Evolutionary conservation across 2,888 invertebrate genomes (phyloP).

Genomic region (Drosophila yooni): DNA sequence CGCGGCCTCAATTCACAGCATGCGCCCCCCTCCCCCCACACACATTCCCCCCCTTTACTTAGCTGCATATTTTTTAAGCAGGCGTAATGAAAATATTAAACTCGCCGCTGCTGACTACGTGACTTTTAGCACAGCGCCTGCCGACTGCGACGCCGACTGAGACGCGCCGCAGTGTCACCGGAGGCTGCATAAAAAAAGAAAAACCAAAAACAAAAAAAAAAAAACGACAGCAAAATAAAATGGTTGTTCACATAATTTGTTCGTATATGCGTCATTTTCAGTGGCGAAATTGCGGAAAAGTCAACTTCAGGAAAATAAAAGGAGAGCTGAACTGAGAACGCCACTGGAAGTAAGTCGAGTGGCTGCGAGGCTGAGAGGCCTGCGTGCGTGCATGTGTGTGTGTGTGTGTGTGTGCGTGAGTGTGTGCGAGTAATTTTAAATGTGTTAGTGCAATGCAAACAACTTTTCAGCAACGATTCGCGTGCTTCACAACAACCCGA

Average conservation of each 20-base stretch:
- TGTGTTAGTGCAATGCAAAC: constrained; percentile 59
- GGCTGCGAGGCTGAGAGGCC: background rate
- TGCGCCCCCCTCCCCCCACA: constrained; percentile 13
- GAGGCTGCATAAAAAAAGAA: constrained; percentile 34
- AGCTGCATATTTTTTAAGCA: constrained; percentile 54
- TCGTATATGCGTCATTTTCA: constrained; percentile 74
- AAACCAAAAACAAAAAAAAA: constrained; percentile 35
- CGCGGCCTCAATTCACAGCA: constrained; percentile 61
- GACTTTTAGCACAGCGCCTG: constrained; percentile 64
- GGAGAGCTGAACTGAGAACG: constrained; percentile 15
- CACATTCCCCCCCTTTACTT: constrained; percentile 1
- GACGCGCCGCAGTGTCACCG: constrained; percentile 19
- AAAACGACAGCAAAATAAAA: constrained; percentile 39
- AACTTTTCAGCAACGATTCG: constrained; percentile 58
- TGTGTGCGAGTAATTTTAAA: background rate
- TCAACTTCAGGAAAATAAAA: constrained; percentile 32
- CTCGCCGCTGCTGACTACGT: constrained; percentile 59
- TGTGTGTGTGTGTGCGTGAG: background rate
- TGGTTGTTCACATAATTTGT: constrained; percentile 46
- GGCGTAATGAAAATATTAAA: constrained; percentile 64
- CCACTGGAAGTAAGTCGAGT: constrained; percentile 1
- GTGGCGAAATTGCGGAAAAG: constrained; percentile 76
- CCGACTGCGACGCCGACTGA: constrained; percentile 39
- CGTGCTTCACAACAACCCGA: constrained; percentile 33
- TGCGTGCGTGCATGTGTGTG: background rate